Evolutionary conservation across 2,113 vertebrate species (phyloP), one percentile per base, ranked within the genome.

Genomic region (Cheilinus undulatus): DNA sequence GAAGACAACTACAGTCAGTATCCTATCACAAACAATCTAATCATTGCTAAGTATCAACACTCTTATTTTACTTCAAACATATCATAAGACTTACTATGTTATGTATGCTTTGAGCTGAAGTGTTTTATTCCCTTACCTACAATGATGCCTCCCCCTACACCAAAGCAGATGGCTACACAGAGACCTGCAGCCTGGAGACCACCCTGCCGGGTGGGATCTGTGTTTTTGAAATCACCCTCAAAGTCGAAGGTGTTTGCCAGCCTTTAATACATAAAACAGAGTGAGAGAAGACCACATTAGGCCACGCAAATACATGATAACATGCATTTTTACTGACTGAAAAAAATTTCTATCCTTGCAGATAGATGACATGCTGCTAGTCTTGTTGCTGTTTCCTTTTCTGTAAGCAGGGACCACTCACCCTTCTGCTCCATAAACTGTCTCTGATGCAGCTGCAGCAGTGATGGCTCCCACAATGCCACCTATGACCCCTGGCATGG

Each of bases 381-480:
- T n/a, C n/a, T n/a, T n/a, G n/a, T n/a, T 19, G 15, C 38, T 12
- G 15, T 4, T n/a, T 45, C 19, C 42, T 45, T 7, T 45, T 45
- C 2, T 45, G 17, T 45, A 38, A 38, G 36, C 36, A 2, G 36
- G 12, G 36, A 3, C 15, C 15, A 63, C 95, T 93, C 80, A 98
- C 97, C 96, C 97, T 20, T 93, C 43, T 0, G 20, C 3, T 34
- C 95, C 95, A 32, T 99, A 98, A 2, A 95, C 92, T 0, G 69
- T 42, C 2, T 82, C 76, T 0, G 76, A 88, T 50, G 97, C 96
- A 0, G 87, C 88, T 7, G 96, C 95, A 0, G 96, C 97, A 0
- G 95, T 96, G 77, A 99, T 93, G 3, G 97, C 97, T 0, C 98
- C 98, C 48, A 97, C 97, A 3, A 99, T 96, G 64, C 95, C 96